Base-by-base conservation (phyloP, 2,797 vertebrate species). In the Schizothorax lantsangensis region DNA sequence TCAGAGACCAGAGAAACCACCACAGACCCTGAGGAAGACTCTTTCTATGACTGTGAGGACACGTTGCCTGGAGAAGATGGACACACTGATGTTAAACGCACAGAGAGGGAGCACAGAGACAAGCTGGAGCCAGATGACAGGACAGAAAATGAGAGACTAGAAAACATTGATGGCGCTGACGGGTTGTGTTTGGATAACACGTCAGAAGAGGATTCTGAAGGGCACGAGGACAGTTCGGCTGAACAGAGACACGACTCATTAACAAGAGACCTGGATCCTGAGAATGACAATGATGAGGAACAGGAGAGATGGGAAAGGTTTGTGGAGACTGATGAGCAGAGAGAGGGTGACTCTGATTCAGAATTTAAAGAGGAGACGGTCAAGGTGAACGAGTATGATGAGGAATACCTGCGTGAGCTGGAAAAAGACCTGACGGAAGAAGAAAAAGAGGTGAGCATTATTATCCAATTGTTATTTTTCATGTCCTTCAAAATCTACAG, bases 401-500 rank as follows among this genome's bases (percentile, higher is more conserved):
- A 98, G 83, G 96, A 97, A 23, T 95, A 96, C 81, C 93, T 98
- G 88, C 89, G 93, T 90, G 97, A 98, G 89, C 88, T 95, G 85
- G 97, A 99, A 92, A 97, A 97, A 91, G 92, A 96, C 64, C 93
- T 98, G 93, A 95, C 96, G 0, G 95, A 97, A 47, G 97, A 97
- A 88, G 97, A 99, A 92, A 98, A 96, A 89, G 95, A 98, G 97
- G 98, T 68, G 30, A 36, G 14, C 6, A 0, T 36, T 59, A 11
- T 98, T 69, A 33, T 47, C 15, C 47, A 23, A n/a, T 12, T 64
- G 33, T 40, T 77, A 7, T 26, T 45, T 43, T 38, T 36, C 21
- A 45, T 1, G 36, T 43, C 6, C 2, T 19, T 68, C 14, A 30
- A 64, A 30, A 64, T 15, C 11, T 64, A 10, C 0, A 57, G 45